Conservation (phyloP, 2,888 invertebrate genomes). For the Gymnosoma rotundatum region DNA sequence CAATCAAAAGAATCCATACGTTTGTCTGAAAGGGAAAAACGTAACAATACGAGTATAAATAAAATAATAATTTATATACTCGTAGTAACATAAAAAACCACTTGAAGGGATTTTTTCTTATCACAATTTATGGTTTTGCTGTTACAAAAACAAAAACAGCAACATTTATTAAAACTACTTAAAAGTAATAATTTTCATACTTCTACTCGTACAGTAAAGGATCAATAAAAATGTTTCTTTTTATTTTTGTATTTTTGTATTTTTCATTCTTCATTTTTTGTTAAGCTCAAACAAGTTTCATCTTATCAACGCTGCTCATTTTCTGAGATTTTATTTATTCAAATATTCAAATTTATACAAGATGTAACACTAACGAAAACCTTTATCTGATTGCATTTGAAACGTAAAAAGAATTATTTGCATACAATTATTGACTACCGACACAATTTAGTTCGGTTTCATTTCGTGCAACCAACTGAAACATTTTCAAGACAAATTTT, state of each 20-base stretch:
- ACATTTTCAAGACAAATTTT: neutral
- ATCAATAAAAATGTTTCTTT: too few relatives aligned
- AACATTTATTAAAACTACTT: too few relatives aligned
- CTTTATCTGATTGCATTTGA: slow-evolving; percentile 63
- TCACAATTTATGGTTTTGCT: slow-evolving; percentile 13
- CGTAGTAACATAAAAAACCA: too few relatives aligned
- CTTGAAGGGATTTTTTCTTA: slow-evolving; percentile 29
- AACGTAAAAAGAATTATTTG: slow-evolving; percentile 39
- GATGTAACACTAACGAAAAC: slow-evolving; percentile 33
- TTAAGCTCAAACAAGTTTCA: too few relatives aligned
- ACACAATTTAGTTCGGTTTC: slow-evolving; percentile 16
- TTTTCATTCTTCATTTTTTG: neutral
- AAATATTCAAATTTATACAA: slow-evolving; percentile 43
- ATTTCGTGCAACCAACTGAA: neutral
- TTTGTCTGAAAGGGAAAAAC: too few relatives aligned
- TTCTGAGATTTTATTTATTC: slow-evolving; percentile 19
- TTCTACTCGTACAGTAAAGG: too few relatives aligned
- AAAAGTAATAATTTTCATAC: too few relatives aligned
- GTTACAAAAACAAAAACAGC: neutral
- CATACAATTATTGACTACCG: slow-evolving; percentile 62
- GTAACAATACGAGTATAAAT: too few relatives aligned
- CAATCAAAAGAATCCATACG: too few relatives aligned
- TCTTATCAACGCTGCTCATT: neutral
- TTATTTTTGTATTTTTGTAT: neutral
- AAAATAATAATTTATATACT: too few relatives aligned